Evolutionary conservation across 2,888 invertebrate species (phyloP).

Genomic region (Sphecodes monilicornis): DNA sequence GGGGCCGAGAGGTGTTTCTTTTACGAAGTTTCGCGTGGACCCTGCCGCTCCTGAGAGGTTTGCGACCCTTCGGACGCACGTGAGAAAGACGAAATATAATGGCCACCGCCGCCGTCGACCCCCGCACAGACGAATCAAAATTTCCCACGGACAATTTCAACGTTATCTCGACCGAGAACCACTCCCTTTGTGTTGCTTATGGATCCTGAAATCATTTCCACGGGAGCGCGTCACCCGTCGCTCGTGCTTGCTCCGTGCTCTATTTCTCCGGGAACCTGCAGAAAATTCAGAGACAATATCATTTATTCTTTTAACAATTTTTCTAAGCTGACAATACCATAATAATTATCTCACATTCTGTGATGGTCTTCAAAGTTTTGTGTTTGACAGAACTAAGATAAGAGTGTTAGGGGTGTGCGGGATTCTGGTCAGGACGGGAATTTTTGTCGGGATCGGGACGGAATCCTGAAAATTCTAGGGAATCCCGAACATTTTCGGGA

Average conservation of each 20-base stretch:
- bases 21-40: conserved; percentile 57
- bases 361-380: no score
- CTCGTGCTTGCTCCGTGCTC: background rate
- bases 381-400: no score
- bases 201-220: conserved; percentile 6
- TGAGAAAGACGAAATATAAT: conserved; percentile 21
- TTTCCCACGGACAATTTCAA: conserved; percentile 25
- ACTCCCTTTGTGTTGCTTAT: background rate
- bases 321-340: no score
- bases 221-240: background rate
- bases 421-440: no score
- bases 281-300: background rate
- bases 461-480: no score
- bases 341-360: no score
- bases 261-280: background rate
- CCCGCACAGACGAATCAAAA: conserved; percentile 17
- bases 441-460: no score
- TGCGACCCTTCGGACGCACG: conserved; percentile 39
- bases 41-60: conserved; percentile 41
- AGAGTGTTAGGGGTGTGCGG: no score
- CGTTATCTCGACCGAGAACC: conserved; percentile 11
- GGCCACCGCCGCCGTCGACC: background rate
- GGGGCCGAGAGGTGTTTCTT: conserved; percentile 61
- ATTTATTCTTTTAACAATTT: background rate
- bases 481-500: no score